Percentiles rank a stretch among this genome's conserved stretches.
Evolutionary conservation across 2,113 vertebrate species (phyloP).

Genomic region (Ptyas mucosa): DNA sequence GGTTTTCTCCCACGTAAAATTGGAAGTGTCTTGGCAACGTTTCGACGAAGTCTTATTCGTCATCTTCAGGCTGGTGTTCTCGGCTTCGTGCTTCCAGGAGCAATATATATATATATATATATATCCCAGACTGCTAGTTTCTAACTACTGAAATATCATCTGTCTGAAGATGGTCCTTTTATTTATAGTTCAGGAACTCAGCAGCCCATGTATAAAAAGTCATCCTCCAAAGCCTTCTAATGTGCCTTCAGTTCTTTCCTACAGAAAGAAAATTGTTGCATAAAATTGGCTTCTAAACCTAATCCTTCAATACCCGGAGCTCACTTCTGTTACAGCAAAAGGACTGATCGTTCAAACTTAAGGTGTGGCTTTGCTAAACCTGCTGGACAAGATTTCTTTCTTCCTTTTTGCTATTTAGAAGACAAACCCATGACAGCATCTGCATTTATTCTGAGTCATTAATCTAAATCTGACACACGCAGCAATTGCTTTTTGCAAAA

Average conservation of each 20-base stretch:
- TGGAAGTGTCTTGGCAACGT: too few species aligned
- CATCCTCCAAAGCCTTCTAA: not conserved
- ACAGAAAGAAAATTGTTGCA: slow-evolving; percentile 17
- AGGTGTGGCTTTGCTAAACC: slow-evolving; percentile 66
- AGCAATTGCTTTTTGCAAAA: slow-evolving; percentile 37
- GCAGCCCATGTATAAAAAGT: slow-evolving; percentile 2
- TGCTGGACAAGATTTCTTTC: slow-evolving; percentile 65
- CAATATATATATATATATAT: too few species aligned
- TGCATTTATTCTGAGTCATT: slow-evolving; percentile 65
- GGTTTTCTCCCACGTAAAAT: too few species aligned
- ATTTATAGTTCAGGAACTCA: not conserved
- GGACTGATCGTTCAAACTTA: slow-evolving; percentile 52
- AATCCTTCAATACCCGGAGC: slow-evolving; percentile 18
- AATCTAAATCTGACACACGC: slow-evolving; percentile 61
- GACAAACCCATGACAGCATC: slow-evolving; percentile 61
- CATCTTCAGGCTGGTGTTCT: too few species aligned
- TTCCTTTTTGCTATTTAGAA: slow-evolving; percentile 54
- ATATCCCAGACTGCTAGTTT: slow-evolving; percentile 11
- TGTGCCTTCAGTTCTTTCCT: not conserved
- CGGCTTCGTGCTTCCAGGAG: too few species aligned
- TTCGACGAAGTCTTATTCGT: too few species aligned
- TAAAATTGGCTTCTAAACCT: not conserved
- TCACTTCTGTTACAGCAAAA: slow-evolving; percentile 12
- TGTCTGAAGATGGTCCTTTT: slow-evolving; percentile 9
- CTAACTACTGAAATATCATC: slow-evolving; percentile 18